Evolutionary conservation across 2,113 vertebrate genomes (phyloP).

Genomic region (Phylloscopus trochiloides): DNA sequence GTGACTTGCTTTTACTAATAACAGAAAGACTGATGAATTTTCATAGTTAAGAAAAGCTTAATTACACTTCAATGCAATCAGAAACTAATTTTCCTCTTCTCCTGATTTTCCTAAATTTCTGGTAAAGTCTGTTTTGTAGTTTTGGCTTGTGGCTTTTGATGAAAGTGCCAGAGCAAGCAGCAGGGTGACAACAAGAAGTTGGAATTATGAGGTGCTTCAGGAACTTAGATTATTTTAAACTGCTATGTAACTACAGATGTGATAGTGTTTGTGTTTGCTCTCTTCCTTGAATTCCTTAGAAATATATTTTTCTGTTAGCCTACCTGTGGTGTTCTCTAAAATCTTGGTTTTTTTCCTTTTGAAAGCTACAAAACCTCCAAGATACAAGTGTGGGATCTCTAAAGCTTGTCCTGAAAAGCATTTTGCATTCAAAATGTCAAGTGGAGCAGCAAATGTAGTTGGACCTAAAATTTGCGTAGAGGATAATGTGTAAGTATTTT

Average conservation of each 20-base stretch:
- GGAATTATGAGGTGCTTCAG: neutral
- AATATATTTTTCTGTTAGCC: neutral
- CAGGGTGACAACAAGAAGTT: neutral
- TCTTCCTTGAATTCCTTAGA: neutral
- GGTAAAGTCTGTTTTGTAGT: neutral
- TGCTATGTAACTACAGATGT: neutral
- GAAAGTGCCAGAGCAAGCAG: neutral
- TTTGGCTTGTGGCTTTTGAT: neutral
- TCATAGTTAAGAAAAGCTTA: neutral
- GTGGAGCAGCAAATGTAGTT: slow-evolving; percentile 94
- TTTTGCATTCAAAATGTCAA: slow-evolving; percentile 94
- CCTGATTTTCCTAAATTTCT: neutral
- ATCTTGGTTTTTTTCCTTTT: neutral
- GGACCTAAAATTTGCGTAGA: slow-evolving; percentile 94
- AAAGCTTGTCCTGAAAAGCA: slow-evolving; percentile 88
- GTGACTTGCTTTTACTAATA: slow-evolving; percentile 5
- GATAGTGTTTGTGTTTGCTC: neutral
- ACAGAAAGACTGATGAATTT: slow-evolving; percentile 3
- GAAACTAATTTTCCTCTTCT: slow-evolving; percentile 2
- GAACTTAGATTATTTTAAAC: neutral
- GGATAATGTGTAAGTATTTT: slow-evolving; percentile 86
- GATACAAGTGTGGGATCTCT: slow-evolving; percentile 86
- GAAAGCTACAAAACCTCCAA: slow-evolving; percentile 79
- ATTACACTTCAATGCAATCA: slow-evolving; percentile 6
- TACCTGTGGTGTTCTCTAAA: neutral